Conservation (phyloP, 2,888 invertebrate species). For the Drymonia ruficornis region DNA sequence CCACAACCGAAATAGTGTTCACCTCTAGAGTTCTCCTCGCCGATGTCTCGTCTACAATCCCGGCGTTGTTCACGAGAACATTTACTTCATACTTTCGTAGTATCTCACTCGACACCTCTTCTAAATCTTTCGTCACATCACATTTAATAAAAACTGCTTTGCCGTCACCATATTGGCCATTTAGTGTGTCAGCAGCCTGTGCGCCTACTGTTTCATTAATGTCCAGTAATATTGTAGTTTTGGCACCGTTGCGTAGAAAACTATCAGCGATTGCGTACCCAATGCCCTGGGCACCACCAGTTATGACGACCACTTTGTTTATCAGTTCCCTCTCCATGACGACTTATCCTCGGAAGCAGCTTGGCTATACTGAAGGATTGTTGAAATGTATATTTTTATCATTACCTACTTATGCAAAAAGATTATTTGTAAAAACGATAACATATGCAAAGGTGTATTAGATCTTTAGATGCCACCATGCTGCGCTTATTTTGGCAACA, state of each 20-base stretch:
- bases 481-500: too few relatives aligned
- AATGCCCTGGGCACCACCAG: constrained; percentile 78
- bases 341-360: not conserved
- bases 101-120: constrained; percentile 43
- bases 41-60: constrained; percentile 42
- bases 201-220: constrained; percentile 40
- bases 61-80: constrained; percentile 69
- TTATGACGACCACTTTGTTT: constrained; percentile 48
- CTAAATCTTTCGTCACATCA: constrained; percentile 69
- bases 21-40: constrained; percentile 35
- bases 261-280: constrained; percentile 67
- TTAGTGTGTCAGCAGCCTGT: constrained; percentile 56
- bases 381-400: too few relatives aligned
- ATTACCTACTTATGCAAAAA: too few relatives aligned
- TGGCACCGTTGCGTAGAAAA: constrained; percentile 61
- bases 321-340: constrained; percentile 8
- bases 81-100: constrained; percentile 49
- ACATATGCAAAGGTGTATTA: too few relatives aligned
- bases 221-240: constrained; percentile 28
- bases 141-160: constrained; percentile 65
- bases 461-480: too few relatives aligned
- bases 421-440: too few relatives aligned
- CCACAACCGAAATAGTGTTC: constrained; percentile 45
- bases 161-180: constrained; percentile 60
- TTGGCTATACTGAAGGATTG: not conserved